Percentiles rank a stretch among this genome's conserved stretches.
Conservation (phyloP, 2,113 vertebrate species). For the Solea solea region DNA sequence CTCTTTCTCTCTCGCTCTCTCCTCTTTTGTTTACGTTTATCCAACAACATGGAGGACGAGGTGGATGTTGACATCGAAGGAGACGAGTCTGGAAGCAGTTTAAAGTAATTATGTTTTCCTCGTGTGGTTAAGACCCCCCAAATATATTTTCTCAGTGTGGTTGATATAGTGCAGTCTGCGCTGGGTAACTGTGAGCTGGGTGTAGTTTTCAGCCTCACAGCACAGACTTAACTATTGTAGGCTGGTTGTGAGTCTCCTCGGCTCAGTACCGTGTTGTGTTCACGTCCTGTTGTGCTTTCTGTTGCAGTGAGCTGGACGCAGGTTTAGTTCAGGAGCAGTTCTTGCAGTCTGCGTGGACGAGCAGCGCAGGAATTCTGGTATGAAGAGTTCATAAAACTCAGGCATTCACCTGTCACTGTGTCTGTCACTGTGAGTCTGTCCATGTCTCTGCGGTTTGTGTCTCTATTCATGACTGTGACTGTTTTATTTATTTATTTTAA, state of each 20-base stretch:
- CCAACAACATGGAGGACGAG: slow-evolving; percentile 85
- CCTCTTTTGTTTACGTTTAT: slow-evolving; percentile 47
- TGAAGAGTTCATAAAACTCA: background rate
- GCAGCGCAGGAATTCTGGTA: slow-evolving; percentile 85
- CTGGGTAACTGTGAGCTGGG: background rate
- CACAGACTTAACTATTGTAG: background rate
- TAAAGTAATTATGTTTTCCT: slow-evolving; percentile 43
- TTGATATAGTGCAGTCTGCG: too few relatives aligned
- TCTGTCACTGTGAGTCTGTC: background rate
- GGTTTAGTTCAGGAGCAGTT: slow-evolving; percentile 86
- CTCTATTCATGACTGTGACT: too few relatives aligned
- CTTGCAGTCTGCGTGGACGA: slow-evolving; percentile 89
- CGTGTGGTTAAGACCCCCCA: background rate
- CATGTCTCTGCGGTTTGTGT: background rate
- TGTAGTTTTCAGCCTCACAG: background rate
- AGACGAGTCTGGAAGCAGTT: slow-evolving; percentile 75
- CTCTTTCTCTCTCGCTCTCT: background rate
- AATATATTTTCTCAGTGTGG: background rate
- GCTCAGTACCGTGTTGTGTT: background rate
- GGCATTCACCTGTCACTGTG: background rate
- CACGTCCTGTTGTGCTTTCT: background rate
- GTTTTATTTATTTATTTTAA: too few relatives aligned
- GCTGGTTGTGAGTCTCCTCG: background rate
- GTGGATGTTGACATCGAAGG: slow-evolving; percentile 93
- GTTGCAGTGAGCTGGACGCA: slow-evolving; percentile 79